Percentiles rank a stretch among this genome's conserved stretches.
Conservation (phyloP, 2,113 vertebrate species). For the Varanus salvator region DNA sequence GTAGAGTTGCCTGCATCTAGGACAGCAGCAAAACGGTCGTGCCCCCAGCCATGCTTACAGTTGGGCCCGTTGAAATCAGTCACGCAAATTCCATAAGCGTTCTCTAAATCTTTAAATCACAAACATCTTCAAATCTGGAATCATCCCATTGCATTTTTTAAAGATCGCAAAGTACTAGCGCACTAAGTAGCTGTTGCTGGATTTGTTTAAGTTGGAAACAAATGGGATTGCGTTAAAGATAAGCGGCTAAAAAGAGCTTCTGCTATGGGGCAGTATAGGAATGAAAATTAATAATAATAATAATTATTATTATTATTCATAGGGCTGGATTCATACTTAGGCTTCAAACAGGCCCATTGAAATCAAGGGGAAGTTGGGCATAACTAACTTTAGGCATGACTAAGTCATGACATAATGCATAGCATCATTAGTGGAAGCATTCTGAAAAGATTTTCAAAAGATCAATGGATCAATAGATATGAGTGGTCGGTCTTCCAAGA, state of each 20-base stretch:
- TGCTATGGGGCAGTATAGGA: no score
- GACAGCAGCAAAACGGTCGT: no score
- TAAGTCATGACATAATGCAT: constrained; percentile 15
- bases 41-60: not conserved
- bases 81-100: not conserved
- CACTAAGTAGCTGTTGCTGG: not conserved
- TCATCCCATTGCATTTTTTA: not conserved
- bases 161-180: constrained; percentile 53
- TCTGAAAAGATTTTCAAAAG: not conserved
- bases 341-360: not conserved
- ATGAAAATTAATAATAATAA: no score
- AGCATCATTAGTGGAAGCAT: not conserved
- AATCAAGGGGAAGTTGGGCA: not conserved
- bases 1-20: no score
- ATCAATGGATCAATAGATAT: not conserved
- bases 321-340: no score
- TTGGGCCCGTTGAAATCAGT: not conserved
- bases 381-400: not conserved
- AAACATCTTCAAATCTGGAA: not conserved
- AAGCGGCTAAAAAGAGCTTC: no score
- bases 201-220: constrained; percentile 60
- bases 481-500: not conserved
- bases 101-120: no score
- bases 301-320: no score
- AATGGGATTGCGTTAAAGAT: no score